Conservation (phyloP, 2,113 vertebrate genomes). For the Phasianus colchicus region DNA sequence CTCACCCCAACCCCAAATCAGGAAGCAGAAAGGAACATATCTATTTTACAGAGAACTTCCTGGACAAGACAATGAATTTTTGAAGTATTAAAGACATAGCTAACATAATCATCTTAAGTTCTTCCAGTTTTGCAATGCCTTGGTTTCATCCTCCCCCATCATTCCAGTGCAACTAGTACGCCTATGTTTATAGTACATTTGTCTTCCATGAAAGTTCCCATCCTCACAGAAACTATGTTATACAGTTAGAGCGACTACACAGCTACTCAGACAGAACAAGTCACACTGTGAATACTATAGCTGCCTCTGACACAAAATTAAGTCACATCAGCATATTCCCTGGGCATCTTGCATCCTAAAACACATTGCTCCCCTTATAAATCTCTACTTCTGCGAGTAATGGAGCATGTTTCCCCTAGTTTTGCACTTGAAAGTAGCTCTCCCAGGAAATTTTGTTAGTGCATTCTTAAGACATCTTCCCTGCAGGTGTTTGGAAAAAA, state of each 20-base stretch:
- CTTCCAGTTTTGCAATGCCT: not conserved
- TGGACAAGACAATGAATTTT: not conserved
- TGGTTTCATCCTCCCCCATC: not conserved
- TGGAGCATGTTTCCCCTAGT: not conserved
- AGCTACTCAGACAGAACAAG: not conserved
- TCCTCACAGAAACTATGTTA: not conserved
- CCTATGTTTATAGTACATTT: not conserved
- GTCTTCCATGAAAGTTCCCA: not conserved
- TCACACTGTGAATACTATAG: not conserved
- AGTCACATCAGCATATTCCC: not conserved
- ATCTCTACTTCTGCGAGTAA: not conserved
- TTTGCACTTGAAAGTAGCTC: not conserved
- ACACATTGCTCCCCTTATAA: not conserved
- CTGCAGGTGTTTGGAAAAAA: not conserved
- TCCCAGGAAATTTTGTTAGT: not conserved
- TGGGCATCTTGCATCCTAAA: not conserved
- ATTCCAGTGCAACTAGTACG: not conserved
- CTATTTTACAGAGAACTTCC: not conserved
- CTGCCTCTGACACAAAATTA: not conserved
- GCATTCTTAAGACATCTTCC: not conserved
- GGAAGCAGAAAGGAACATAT: not conserved
- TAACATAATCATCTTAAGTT: not conserved
- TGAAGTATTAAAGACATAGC: not conserved
- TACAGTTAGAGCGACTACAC: not conserved
- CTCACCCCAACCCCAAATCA: not conserved